A percentile compares a stretch with the other conserved stretches of the same genome.
Conservation (phyloP, 2,888 invertebrate species). For the Auanema freiburgensis region DNA sequence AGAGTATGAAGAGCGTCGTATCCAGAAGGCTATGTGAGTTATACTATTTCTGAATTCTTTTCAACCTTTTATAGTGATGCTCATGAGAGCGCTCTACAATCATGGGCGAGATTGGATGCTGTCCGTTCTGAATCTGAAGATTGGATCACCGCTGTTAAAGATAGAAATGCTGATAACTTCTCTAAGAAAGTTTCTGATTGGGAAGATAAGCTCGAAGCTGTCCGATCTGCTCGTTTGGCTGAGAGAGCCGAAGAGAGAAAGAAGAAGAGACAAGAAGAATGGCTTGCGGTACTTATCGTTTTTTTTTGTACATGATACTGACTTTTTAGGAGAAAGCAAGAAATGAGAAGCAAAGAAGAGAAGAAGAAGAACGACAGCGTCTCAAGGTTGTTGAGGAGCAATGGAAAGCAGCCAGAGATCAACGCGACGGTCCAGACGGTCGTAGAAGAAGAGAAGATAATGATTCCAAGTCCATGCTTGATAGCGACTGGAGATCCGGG, state of each 20-base stretch:
- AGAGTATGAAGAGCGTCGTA: conserved; percentile 49
- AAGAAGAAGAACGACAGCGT: conserved; percentile 44
- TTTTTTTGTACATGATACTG: not conserved
- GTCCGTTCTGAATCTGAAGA: conserved; percentile 40
- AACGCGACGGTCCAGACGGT: not conserved
- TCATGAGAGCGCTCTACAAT: conserved; percentile 43
- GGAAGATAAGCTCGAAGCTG: conserved; percentile 41
- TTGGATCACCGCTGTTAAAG: conserved; percentile 50
- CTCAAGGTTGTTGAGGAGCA: conserved; percentile 35
- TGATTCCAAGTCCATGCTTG: conserved; percentile 37
- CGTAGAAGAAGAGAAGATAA: conserved; percentile 23
- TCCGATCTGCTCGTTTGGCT: conserved; percentile 36
- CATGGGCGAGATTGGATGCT: conserved; percentile 46
- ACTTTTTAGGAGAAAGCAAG: conserved; percentile 27
- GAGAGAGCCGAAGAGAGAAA: conserved; percentile 42
- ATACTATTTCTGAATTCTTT: not conserved
- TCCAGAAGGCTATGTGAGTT: conserved; percentile 52
- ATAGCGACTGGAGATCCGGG: conserved; percentile 34
- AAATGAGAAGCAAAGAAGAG: conserved; percentile 38
- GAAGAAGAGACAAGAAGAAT: conserved; percentile 34
- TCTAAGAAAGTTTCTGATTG: conserved; percentile 35
- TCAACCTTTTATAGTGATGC: conserved; percentile 44
- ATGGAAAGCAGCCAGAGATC: conserved; percentile 22
- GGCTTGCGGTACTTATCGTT: conserved; percentile 14
- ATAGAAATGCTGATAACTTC: conserved; percentile 48